These are phyloP conservation scores for Hirudo medicinalis DNA, from an alignment of 1,140 invertebrate species.

Conservation along the genomic window DNA sequence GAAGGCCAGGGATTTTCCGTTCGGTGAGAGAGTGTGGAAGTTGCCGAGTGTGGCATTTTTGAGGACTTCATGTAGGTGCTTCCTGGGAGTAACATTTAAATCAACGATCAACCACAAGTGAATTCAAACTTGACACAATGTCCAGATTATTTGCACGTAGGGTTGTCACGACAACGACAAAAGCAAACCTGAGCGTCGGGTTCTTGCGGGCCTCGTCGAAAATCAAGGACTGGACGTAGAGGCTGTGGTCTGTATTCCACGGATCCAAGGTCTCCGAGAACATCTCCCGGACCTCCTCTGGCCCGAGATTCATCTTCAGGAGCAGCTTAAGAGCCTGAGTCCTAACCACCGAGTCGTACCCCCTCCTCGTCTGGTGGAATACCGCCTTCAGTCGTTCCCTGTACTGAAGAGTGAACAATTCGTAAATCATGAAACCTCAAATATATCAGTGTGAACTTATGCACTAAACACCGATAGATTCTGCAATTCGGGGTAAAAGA, in stretches of 20 bases:
- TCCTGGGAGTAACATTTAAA: no score
- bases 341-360: slow-evolving; percentile 34
- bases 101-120: no score
- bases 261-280: slow-evolving; percentile 26
- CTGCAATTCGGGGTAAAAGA: no score
- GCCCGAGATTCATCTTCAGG: slow-evolving; percentile 26
- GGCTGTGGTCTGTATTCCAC: slow-evolving; percentile 16
- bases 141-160: no score
- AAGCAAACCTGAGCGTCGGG: slow-evolving; percentile 27
- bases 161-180: no score
- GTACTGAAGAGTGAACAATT: slow-evolving; percentile 26
- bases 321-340: slow-evolving; percentile 30
- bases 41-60: slow-evolving; percentile 31
- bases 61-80: slow-evolving; percentile 23
- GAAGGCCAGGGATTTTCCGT: slow-evolving; percentile 36
- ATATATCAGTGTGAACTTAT: no score
- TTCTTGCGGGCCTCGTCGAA: slow-evolving; percentile 28
- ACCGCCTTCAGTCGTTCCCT: slow-evolving; percentile 29
- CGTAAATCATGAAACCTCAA: not conserved
- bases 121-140: no score
- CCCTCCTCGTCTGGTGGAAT: slow-evolving; percentile 32
- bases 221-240: slow-evolving; percentile 30
- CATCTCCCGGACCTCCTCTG: slow-evolving; percentile 28
- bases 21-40: slow-evolving; percentile 33
- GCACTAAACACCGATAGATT: no score